Evolutionary conservation across 1,140 invertebrate genomes (phyloP).

Genomic region (Stratiolaelaps scimitus): DNA sequence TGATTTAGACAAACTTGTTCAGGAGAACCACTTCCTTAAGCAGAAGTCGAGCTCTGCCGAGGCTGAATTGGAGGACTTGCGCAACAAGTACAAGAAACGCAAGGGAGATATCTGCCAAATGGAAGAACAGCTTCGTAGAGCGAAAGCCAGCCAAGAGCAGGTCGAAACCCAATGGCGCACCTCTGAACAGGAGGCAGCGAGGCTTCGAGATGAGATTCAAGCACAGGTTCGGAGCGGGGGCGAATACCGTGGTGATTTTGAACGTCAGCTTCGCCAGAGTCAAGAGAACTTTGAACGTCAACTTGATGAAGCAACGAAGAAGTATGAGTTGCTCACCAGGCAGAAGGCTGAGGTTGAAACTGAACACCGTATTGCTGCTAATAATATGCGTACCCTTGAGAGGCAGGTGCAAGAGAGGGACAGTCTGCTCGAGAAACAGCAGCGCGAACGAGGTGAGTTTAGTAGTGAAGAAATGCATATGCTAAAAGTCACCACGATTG

Average conservation of each 20-base stretch:
- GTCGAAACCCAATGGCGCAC: background rate
- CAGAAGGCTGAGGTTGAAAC: background rate
- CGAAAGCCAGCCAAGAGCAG: background rate
- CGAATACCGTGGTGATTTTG: background rate
- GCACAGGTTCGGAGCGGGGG: background rate
- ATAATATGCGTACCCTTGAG: constrained; percentile 12
- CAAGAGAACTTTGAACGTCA: constrained; percentile 20
- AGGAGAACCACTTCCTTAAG: background rate
- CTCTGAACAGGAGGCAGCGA: background rate
- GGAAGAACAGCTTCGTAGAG: background rate
- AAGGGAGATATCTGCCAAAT: background rate
- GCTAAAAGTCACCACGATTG: too few species aligned
- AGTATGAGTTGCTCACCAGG: background rate
- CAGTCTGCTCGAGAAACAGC: background rate
- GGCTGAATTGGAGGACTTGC: background rate
- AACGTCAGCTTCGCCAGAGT: constrained; percentile 1
- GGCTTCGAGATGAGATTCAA: background rate
- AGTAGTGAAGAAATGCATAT: too few species aligned
- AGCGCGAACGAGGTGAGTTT: constrained; percentile 2
- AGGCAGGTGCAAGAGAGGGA: constrained; percentile 13
- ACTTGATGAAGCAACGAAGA: constrained; percentile 3
- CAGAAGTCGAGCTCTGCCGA: background rate
- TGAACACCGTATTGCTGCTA: background rate
- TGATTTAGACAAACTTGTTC: background rate
- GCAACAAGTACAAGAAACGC: constrained; percentile 1